Evolutionary conservation across 2,888 invertebrate species (phyloP).

Genomic region (Mimachlamys varia): DNA sequence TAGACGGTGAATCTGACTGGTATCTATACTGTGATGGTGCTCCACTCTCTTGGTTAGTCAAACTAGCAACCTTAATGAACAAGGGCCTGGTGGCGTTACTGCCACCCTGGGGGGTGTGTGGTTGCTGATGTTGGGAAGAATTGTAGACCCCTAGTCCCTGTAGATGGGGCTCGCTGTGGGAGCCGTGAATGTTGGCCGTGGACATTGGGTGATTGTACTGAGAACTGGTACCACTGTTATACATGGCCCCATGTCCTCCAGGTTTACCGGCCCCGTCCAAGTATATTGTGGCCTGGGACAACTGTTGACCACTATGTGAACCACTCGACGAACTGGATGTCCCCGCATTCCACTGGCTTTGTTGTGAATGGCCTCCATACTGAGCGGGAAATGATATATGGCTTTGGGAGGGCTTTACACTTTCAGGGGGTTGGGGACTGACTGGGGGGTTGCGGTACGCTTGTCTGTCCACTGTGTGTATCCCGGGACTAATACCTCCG

Average conservation of each 20-base stretch:
- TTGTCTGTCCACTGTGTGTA: constrained; percentile 25
- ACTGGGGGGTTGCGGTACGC: background rate
- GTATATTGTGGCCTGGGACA: background rate
- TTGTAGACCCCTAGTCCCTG: background rate
- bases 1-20: background rate
- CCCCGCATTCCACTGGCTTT: constrained; percentile 11
- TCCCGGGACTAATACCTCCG: background rate
- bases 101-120: background rate
- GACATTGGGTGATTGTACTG: background rate
- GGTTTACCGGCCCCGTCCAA: background rate
- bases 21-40: constrained; percentile 19
- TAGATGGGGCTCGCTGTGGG: constrained; percentile 48
- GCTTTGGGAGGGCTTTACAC: background rate
- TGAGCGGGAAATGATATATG: constrained; percentile 16
- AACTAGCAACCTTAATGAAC: constrained; percentile 11
- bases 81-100: background rate
- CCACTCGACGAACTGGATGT: background rate
- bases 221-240: background rate
- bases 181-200: constrained; percentile 35
- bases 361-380: constrained; percentile 25
- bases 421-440: background rate
- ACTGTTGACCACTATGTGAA: background rate
- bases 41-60: background rate
- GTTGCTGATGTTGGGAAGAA: background rate
- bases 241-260: background rate